Evolutionary conservation across 2,888 invertebrate genomes (phyloP).

Genomic region (Protula sp.): DNA sequence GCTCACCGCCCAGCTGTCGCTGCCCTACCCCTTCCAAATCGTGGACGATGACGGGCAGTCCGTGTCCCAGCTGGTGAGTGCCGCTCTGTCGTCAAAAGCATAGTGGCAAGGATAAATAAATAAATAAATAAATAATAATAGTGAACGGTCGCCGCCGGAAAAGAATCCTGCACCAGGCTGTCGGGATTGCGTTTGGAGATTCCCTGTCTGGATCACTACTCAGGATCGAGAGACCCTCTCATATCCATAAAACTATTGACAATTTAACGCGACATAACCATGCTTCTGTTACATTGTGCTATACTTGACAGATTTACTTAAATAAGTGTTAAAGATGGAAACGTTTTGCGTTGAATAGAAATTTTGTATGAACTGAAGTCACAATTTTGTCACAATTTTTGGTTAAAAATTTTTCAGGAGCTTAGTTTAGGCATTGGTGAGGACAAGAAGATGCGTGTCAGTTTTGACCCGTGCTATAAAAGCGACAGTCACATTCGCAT

Average conservation of each 20-base stretch:
- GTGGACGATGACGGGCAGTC: slow-evolving; percentile 16
- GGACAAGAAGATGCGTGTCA: slow-evolving; percentile 31
- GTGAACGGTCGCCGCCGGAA: neutral
- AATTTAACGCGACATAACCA: too few species aligned
- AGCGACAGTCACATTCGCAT: slow-evolving; percentile 49
- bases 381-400: too few species aligned
- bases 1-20: slow-evolving; percentile 39
- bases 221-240: too few species aligned
- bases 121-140: neutral
- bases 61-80: slow-evolving; percentile 16
- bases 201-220: too few species aligned
- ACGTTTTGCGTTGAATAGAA: too few species aligned
- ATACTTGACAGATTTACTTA: too few species aligned
- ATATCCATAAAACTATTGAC: too few species aligned
- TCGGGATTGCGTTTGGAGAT: neutral
- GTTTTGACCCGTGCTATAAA: slow-evolving; percentile 52
- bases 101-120: neutral
- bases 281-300: too few species aligned
- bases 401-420: too few species aligned
- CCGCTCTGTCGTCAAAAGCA: too few species aligned
- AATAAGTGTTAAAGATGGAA: too few species aligned
- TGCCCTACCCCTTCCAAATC: slow-evolving; percentile 46
- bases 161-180: neutral
- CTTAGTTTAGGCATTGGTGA: slow-evolving; percentile 39
- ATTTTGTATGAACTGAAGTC: too few species aligned